Evolutionary conservation across 2,888 invertebrate genomes (phyloP).

Genomic region (Schizaphis graminum): DNA sequence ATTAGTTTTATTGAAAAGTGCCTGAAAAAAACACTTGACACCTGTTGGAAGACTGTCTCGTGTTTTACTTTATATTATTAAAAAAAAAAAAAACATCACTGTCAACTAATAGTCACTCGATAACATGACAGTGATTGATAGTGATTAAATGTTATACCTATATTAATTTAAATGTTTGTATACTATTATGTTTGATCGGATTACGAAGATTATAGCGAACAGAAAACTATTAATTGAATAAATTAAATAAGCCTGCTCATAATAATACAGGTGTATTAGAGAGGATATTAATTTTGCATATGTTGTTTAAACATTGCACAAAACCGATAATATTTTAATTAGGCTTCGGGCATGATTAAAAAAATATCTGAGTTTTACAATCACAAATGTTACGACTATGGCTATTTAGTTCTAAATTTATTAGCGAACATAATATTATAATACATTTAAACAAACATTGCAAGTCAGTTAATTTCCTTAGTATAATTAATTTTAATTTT

Average conservation of each 20-base stretch:
- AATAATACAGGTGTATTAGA: neutral
- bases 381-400: neutral
- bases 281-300: neutral
- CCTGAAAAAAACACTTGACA: slow-evolving; percentile 24
- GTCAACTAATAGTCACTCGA: slow-evolving; percentile 6
- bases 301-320: neutral
- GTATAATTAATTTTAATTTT: neutral
- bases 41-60: neutral
- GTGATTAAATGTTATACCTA: slow-evolving; percentile 20
- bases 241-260: neutral
- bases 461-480: neutral
- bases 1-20: neutral
- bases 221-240: slow-evolving; percentile 6
- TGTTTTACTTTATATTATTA: neutral
- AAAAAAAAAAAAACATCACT: neutral
- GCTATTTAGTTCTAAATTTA: neutral
- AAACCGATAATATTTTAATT: neutral
- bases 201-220: neutral
- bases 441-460: neutral
- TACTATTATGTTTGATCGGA: neutral
- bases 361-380: neutral
- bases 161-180: slow-evolving; percentile 14
- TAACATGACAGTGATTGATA: slow-evolving; percentile 20
- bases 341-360: neutral
- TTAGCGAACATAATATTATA: neutral